Base-by-base conservation (phyloP, 2,113 vertebrate genomes). In the Rhadina sibilatrix region DNA sequence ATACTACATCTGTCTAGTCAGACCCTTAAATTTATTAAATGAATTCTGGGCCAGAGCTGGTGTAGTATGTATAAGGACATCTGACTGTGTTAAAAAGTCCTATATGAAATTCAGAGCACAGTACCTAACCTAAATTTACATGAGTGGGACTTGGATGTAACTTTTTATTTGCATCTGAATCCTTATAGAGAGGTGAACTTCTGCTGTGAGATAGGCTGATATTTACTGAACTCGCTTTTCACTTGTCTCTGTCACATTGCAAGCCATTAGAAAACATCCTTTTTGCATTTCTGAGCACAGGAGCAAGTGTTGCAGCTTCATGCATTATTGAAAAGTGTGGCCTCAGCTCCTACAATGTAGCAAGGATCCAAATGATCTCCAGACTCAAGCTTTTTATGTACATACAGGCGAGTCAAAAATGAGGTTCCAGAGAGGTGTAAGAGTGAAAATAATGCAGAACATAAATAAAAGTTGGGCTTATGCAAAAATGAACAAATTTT, bases 261-360 rank as follows among this genome's bases (percentile, higher is more conserved):
- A 91, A 95, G 57, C 90, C 83, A 52, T 89, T 94, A 72, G 88
- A 75, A 91, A 68, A 65, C 90, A 82, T 72, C 37, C 44, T 87
- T 95, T 90, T 92, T 93, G 80, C 90, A 94, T 97, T 97, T 96
- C 96, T 96, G 76, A 90, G 89, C 93, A 46, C 72, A 96, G 30
- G 68, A 96, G 87, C 11, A 69, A 95, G 59, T 57, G 77, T 87
- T 95, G 83, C 89, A 89, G 79, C 87, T 96, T 97, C 96, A 97
- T 94, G 95, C 83, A 85, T 97, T 96, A 97, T 96, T 97, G 93
- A 97, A 86, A 84, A 97, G 75, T 61, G 78, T 95, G 96, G 79
- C 68, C 81, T 93, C 35, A 7, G 68, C 77, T 54, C 11, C 6
- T 92, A 93, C 70, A 80, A 42, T 93, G 77, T 86, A 95, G 61